Conservation (phyloP, 2,113 vertebrate genomes). For the Pristiophorus japonicus region DNA sequence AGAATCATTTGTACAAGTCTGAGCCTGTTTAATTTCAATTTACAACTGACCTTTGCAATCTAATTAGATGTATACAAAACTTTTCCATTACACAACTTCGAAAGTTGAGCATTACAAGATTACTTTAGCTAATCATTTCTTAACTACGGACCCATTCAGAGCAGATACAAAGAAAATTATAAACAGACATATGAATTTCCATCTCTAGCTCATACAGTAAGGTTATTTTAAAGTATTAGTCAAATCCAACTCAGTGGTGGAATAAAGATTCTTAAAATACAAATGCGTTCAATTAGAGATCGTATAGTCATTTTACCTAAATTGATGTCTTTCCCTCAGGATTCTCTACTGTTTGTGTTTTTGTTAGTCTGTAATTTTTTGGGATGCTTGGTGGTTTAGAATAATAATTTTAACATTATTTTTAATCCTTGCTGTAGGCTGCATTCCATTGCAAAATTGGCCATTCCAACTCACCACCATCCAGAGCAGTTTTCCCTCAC, state of each 20-base stretch:
- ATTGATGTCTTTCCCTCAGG: not conserved
- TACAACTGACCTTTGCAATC: slow-evolving; percentile 50
- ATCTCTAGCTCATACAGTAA: not conserved
- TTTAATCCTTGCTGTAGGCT: slow-evolving; percentile 1
- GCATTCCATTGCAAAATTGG: not conserved
- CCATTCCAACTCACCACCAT: slow-evolving; percentile 1
- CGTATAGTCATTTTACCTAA: not conserved
- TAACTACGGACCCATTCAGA: slow-evolving; percentile 12
- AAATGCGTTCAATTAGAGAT: slow-evolving; percentile 21
- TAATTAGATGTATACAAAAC: slow-evolving; percentile 49
- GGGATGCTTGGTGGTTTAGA: not conserved
- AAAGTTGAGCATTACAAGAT: slow-evolving; percentile 29
- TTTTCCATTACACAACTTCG: slow-evolving; percentile 31
- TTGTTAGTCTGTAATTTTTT: slow-evolving; percentile 22
- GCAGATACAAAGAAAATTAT: slow-evolving; percentile 31
- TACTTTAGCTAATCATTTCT: slow-evolving; percentile 33
- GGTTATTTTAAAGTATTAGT: slow-evolving; percentile 15
- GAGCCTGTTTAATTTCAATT: slow-evolving; percentile 56
- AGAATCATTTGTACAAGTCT: slow-evolving; percentile 51
- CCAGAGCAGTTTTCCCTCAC: not conserved
- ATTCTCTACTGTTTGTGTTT: not conserved
- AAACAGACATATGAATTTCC: slow-evolving; percentile 22
- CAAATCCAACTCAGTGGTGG: not conserved
- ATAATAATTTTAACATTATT: slow-evolving; percentile 30
- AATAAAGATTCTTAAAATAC: not conserved